These are phyloP conservation scores for Peromyscus polionotus DNA, from an alignment of 2,113 vertebrate genomes.

Conservation along the genomic window DNA sequence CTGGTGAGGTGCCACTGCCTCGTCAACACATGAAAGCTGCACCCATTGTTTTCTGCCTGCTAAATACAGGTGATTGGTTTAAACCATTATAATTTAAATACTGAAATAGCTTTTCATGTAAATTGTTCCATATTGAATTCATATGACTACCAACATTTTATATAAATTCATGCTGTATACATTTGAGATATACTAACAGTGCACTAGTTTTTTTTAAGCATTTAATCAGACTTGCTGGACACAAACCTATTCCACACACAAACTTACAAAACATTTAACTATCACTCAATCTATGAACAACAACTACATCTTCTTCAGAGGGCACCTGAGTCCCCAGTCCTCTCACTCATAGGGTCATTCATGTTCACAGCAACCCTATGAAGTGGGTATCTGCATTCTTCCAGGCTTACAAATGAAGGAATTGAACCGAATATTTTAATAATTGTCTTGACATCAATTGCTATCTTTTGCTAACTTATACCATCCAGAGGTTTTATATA, in stretches of 20 bases:
- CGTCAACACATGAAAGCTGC: not conserved
- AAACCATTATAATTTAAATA: not conserved
- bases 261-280: not conserved
- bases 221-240: not conserved
- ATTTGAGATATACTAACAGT: not conserved
- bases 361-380: not conserved
- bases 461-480: not conserved
- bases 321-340: too few relatives aligned
- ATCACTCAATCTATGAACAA: too few relatives aligned
- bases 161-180: not conserved
- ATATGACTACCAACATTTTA: not conserved
- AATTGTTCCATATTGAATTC: not conserved
- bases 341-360: accelerated
- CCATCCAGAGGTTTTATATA: not conserved
- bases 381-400: not conserved
- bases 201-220: not conserved
- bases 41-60: not conserved
- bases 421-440: not conserved
- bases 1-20: not conserved
- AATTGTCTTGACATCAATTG: not conserved
- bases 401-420: not conserved
- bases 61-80: not conserved
- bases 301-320: not conserved
- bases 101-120: not conserved
- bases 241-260: not conserved